phyloP scores from a whole-genome alignment of 2,888 invertebrate species.

The Petrolisthes manimaculis region DNA sequence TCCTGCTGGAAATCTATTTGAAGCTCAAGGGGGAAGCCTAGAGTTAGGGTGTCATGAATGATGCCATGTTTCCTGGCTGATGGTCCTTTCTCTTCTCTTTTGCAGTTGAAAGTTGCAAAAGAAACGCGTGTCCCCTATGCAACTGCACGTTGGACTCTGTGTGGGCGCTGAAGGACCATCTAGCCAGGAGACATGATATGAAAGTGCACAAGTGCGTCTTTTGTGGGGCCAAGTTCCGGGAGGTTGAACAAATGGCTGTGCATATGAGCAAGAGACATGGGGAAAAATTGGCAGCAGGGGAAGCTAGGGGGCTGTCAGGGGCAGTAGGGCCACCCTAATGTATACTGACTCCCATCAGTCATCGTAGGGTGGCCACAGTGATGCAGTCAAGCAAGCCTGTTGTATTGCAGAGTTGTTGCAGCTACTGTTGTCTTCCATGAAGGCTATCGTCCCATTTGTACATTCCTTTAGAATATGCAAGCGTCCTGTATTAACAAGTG shows the following conservation, averaged over 20 bases:
- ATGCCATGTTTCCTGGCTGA: slow-evolving; percentile 62
- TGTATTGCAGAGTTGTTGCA: slow-evolving; percentile 39
- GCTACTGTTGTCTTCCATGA: slow-evolving; percentile 59
- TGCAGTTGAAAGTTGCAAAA: slow-evolving; percentile 66
- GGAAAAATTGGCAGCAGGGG: slow-evolving; percentile 62
- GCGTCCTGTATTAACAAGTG: slow-evolving; percentile 48
- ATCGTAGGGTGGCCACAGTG: slow-evolving; percentile 20
- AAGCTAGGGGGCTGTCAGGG: slow-evolving; percentile 57
- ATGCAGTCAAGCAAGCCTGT: slow-evolving; percentile 37
- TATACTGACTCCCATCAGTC: slow-evolving; percentile 10
- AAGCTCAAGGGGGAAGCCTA: slow-evolving; percentile 48
- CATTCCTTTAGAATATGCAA: slow-evolving; percentile 54
- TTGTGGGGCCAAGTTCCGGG: slow-evolving; percentile 66
- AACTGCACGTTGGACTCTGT: slow-evolving; percentile 65
- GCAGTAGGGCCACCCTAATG: slow-evolving; percentile 56
- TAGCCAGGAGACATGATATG: slow-evolving; percentile 66
- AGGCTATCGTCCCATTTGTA: slow-evolving; percentile 56
- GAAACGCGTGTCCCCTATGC: slow-evolving; percentile 65
- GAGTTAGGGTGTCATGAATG: slow-evolving; percentile 60
- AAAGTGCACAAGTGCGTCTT: slow-evolving; percentile 66
- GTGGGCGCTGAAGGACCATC: slow-evolving; percentile 66
- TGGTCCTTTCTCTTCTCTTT: slow-evolving; percentile 65
- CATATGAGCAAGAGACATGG: slow-evolving; percentile 65
- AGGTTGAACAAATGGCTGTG: slow-evolving; percentile 65
- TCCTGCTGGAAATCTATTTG: slow-evolving; percentile 47